Percentiles rank a stretch among this genome's conserved stretches.
phyloP scores from a whole-genome alignment of 1,140 invertebrate species.

The Olivierus martensii region DNA sequence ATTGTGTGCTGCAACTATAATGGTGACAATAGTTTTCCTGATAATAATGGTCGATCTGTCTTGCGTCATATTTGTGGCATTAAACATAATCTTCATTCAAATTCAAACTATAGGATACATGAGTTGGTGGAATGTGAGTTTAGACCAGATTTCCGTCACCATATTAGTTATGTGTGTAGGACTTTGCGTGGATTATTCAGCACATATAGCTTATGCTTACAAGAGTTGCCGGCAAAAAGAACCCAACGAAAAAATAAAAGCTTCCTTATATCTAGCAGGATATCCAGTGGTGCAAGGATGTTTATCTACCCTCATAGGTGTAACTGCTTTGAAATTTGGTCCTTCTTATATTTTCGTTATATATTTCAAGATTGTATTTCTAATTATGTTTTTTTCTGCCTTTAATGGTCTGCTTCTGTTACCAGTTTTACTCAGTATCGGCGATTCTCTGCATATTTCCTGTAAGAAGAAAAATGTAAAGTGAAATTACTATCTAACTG shows the following conservation, averaged over 20 bases:
- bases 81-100: constrained; percentile 89
- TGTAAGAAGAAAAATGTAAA: no score
- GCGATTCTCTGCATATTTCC: no score
- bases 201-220: constrained; percentile 91
- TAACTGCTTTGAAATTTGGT: constrained; percentile 68
- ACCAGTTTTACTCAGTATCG: constrained; percentile 55
- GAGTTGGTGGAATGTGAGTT: constrained; percentile 82
- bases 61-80: constrained; percentile 84
- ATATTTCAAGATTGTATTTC: constrained; percentile 95
- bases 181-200: constrained; percentile 92
- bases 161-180: constrained; percentile 97
- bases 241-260: constrained; percentile 54
- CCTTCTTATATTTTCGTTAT: constrained; percentile 91
- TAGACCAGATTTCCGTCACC: constrained; percentile 96
- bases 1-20: constrained; percentile 71
- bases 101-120: constrained; percentile 89
- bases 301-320: constrained; percentile 77
- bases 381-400: constrained; percentile 85
- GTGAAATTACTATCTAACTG: no score
- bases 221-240: constrained; percentile 52
- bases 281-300: constrained; percentile 88
- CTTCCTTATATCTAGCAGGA: constrained; percentile 75
- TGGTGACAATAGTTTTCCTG: constrained; percentile 90
- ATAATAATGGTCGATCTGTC: constrained; percentile 88
- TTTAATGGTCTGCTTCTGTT: constrained; percentile 82